Evolutionary conservation across 2,113 vertebrate genomes (phyloP), one percentile per base, ranked within the genome.

Genomic region (Phaethornis superciliosus): DNA sequence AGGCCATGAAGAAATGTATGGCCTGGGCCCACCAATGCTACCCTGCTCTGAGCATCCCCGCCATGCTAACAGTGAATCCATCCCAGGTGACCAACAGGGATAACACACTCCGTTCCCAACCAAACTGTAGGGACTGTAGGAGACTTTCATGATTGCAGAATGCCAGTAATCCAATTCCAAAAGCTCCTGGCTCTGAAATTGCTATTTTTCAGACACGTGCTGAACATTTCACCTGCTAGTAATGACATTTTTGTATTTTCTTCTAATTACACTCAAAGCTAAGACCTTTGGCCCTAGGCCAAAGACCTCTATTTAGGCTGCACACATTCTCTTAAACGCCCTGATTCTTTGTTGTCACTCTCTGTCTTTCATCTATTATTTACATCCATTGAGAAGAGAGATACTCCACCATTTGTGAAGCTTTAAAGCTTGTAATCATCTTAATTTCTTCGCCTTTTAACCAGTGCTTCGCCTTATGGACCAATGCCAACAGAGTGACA

Each of bases 201-300:
- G 97, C 96, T 98, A 96, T 98, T 98, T 98, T 97, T 96, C 89
- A 49, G 97, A 97, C 98, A 98, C 98, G 97, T 97, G 98, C 98
- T 97, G 92, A 96, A 97, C 97, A 98, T 97, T 98, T 98, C 97
- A 98, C 98, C 97, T 98, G 97, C 97, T 98, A 98, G 97, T 98
- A 98, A 98, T 98, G 98, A 98, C 97, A 98, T 98, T 98, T 98
- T 97, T 98, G 97, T 98, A 98, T 98, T 98, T 98, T 98, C 97
- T 98, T 97, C 97, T 98, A 98, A 98, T 98, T 98, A 98, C 97
- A 98, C 96, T 97, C 97, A 93, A 97, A 98, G 97, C 97, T 97
- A 97, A 97, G 97, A 98, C 97, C 98, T 98, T 98, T 98, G 97
- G 97, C 98, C 97, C 96, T 93, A 90, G 97, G 98, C 98, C 97